phyloP scores from a whole-genome alignment of 2,888 invertebrate genomes.

The Eupithecia pulchellata region DNA sequence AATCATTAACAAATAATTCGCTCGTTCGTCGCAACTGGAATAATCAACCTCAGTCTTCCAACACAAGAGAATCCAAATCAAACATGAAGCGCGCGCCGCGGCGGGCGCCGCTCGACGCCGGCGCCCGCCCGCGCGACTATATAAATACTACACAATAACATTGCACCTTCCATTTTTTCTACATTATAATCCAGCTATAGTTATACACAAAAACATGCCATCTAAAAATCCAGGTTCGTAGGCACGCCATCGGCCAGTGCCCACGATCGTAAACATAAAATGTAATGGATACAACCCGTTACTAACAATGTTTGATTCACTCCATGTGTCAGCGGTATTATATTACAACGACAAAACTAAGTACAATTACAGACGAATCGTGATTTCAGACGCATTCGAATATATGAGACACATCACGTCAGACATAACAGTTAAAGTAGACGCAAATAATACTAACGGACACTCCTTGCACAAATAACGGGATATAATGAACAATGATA shows the following conservation, averaged over 20 bases:
- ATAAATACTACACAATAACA: conserved; percentile 76
- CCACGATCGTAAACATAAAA: conserved; percentile 53
- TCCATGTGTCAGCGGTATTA: conserved; percentile 47
- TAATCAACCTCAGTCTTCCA: conserved; percentile 84
- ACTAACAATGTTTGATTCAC: conserved; percentile 58
- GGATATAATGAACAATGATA: conserved; percentile 50
- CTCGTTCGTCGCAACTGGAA: conserved; percentile 83
- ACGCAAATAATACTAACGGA: conserved; percentile 41
- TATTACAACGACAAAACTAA: conserved; percentile 56
- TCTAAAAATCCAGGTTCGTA: conserved; percentile 63
- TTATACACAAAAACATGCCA: conserved; percentile 72
- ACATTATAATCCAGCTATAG: conserved; percentile 69
- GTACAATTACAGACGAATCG: conserved; percentile 54
- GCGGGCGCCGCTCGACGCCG: conserved; percentile 23
- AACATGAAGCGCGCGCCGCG: conserved; percentile 67
- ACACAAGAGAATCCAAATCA: conserved; percentile 78
- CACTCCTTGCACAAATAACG: conserved; percentile 42
- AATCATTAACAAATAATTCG: conserved; percentile 85
- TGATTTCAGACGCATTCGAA: conserved; percentile 36
- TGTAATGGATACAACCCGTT: conserved; percentile 56
- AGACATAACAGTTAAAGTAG: conserved; percentile 52
- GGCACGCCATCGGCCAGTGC: conserved; percentile 39
- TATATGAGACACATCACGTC: conserved; percentile 53
- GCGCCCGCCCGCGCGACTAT: conserved; percentile 45
- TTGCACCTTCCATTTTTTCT: conserved; percentile 79